Evolutionary conservation across 2,797 vertebrate genomes (phyloP), one percentile per base, ranked within the genome.

Genomic region (Artibeus lituratus): DNA sequence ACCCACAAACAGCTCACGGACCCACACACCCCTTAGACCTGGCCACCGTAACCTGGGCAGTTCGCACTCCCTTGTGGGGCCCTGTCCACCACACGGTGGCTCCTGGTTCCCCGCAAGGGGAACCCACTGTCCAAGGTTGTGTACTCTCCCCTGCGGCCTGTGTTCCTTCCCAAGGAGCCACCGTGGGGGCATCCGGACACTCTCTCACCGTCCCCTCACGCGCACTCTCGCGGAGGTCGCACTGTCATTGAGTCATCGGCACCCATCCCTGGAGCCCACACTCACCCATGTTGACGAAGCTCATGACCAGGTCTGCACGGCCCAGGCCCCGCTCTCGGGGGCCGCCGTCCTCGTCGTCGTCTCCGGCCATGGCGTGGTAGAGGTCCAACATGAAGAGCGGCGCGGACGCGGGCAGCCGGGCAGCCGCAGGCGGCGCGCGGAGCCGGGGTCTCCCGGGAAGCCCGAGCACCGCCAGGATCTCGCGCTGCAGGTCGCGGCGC

Each of bases 201-300:
- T 39, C 47, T 81, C 59, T 39, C 9, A 22, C 73, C 3, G 55
- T 39, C 65, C 19, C 37, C 4, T 6, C 47, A 21, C 59, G 10
- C 5, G 26, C 70, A 21, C 26, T 8, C 67, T 16, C 26, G 77
- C 44, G 32, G 51, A 67, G 59, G 53, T 10, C 22, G 22, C 32
- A 10, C 3, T 10, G 51, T 35, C 42, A 1, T 85, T 1, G 49
- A 11, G 29, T 15, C 47, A 21, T 35, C 4, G 44, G 9, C 44
- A 8, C 35, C n/a, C 10, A 11, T 53, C 32, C 35, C 51, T 0
- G 1, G 15, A 9, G 22, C 29, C 32, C 2, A 3, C 82, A 96
- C 99, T 99, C 98, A 99, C 99, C 99, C 98, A 99, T 94, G 90
- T 99, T 99, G 89, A 99, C 99, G 94, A 99, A 99, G 98, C 99